Evolutionary conservation across 1,140 invertebrate species (phyloP).

Genomic region (Zelostemma sp.): DNA sequence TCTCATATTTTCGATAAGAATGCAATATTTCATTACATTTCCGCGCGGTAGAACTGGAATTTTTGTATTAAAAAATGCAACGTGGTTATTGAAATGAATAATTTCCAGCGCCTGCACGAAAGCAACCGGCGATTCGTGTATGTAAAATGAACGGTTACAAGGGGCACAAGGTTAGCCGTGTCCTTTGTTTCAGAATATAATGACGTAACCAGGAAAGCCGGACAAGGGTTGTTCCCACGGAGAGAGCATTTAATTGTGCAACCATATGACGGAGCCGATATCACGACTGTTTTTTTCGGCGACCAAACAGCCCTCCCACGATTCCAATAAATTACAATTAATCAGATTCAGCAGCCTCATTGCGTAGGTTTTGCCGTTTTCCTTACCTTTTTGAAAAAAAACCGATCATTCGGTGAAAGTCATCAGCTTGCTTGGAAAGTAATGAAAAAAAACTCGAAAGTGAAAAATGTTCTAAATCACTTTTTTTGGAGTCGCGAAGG

Average conservation of each 20-base stretch:
- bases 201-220: background rate
- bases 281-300: conserved; percentile 7
- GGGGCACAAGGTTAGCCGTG: conserved; percentile 10
- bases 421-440: conserved; percentile 20
- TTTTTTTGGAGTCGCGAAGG: no score
- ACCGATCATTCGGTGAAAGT: no score
- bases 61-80: no score
- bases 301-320: conserved; percentile 11
- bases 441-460: no score
- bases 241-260: background rate
- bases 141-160: background rate
- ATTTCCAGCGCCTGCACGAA: background rate
- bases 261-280: conserved; percentile 8
- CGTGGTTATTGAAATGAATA: background rate
- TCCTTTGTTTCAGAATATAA: conserved; percentile 3
- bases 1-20: no score
- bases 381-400: conserved; percentile 19
- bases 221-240: conserved; percentile 19
- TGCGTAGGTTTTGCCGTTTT: conserved; percentile 13
- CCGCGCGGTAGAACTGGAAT: no score
- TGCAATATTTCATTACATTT: no score
- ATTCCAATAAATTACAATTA: conserved; percentile 18
- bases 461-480: no score
- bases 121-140: background rate
- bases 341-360: conserved; percentile 1